Percentiles rank a stretch among this genome's conserved stretches.
Evolutionary conservation across 2,797 vertebrate genomes (phyloP).

Genomic region (Coregonus suidteri): DNA sequence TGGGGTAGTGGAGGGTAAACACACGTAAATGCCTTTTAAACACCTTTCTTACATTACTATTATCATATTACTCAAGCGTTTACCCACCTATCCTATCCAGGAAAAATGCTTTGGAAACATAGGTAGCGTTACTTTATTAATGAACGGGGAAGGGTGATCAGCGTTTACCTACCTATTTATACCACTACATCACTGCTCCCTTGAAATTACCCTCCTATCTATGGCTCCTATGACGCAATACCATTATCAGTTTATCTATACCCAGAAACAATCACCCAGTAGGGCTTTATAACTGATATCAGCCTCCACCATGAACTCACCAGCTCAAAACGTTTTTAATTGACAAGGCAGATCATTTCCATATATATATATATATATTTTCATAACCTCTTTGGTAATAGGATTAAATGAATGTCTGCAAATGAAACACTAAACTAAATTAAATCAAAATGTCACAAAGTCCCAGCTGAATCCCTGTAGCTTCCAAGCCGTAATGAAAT

Average conservation of each 20-base stretch:
- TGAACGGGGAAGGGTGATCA: background rate
- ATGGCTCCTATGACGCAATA: background rate
- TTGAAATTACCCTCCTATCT: background rate
- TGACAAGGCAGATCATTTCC: background rate
- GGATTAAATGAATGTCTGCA: slow-evolving; percentile 4
- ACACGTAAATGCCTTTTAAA: background rate
- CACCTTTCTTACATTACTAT: background rate
- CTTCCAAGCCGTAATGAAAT: slow-evolving; percentile 49
- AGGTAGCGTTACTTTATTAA: background rate
- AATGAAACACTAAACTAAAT: slow-evolving; percentile 40
- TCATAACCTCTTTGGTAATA: slow-evolving; percentile 31
- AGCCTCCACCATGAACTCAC: background rate
- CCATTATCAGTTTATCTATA: too few relatives aligned
- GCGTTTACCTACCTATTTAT: background rate
- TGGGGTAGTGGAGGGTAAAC: too few relatives aligned
- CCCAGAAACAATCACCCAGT: background rate
- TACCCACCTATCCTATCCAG: background rate
- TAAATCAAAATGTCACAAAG: slow-evolving; percentile 41
- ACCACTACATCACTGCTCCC: background rate
- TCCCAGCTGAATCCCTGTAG: slow-evolving; percentile 27
- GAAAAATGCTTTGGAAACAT: background rate
- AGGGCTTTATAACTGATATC: background rate
- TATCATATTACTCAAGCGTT: background rate
- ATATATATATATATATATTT: slow-evolving; percentile 45
- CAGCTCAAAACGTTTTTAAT: background rate